These are phyloP conservation scores for Andricus curvator DNA, from an alignment of 2,888 invertebrate genomes.

Conservation along the genomic window DNA sequence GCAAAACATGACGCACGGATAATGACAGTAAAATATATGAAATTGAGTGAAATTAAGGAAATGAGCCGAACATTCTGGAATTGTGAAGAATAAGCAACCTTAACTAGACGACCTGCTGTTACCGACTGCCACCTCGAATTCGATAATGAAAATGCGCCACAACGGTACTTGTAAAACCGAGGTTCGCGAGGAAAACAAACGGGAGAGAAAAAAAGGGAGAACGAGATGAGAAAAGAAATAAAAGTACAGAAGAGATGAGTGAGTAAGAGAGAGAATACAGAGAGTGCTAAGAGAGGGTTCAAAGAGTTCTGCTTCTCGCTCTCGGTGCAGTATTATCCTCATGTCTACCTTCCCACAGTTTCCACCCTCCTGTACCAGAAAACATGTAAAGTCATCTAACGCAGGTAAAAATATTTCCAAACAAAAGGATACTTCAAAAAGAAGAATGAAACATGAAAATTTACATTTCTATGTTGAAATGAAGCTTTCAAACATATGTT, in stretches of 20 bases:
- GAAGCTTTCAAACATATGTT: neutral
- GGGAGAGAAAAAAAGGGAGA: constrained; percentile 38
- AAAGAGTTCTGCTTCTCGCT: constrained; percentile 65
- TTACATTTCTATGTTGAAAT: neutral
- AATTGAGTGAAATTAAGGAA: neutral
- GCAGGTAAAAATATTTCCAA: neutral
- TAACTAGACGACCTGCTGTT: constrained; percentile 51
- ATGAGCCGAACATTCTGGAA: neutral
- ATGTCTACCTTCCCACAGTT: constrained; percentile 61
- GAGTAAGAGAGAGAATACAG: constrained; percentile 38
- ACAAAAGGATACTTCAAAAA: neutral
- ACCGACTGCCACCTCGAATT: constrained; percentile 58
- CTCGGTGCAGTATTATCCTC: constrained; percentile 57
- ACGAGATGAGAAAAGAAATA: constrained; percentile 44
- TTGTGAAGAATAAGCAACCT: constrained; percentile 18
- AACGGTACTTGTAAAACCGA: constrained; percentile 38
- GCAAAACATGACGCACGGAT: constrained; percentile 61
- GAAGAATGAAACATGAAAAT: neutral
- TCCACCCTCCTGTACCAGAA: neutral
- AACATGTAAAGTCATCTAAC: neutral
- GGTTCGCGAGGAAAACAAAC: constrained; percentile 35
- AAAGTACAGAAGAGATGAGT: constrained; percentile 40
- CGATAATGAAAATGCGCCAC: constrained; percentile 61
- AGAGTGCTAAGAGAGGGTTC: constrained; percentile 59
- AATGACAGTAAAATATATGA: neutral